Conservation (phyloP, 2,888 invertebrate genomes). For the Meandrusa payeni region DNA sequence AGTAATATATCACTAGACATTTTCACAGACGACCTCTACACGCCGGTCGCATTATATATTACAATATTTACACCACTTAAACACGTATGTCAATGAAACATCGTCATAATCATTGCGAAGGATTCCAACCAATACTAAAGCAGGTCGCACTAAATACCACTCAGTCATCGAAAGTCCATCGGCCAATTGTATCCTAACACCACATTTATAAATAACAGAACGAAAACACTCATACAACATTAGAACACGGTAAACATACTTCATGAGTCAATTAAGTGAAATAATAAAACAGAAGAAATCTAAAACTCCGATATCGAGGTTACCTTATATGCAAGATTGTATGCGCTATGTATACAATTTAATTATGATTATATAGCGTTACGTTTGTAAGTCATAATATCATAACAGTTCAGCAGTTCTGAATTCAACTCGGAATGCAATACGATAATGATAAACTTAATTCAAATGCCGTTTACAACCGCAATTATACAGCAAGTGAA, state of each 20-base stretch:
- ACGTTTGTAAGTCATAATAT: constrained; percentile 23
- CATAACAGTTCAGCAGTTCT: constrained; percentile 21
- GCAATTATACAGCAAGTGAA: constrained; percentile 6
- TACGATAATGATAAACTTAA: constrained; percentile 12
- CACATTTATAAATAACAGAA: constrained; percentile 68
- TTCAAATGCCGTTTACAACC: constrained; percentile 15
- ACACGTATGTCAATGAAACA: constrained; percentile 59
- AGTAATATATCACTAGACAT: constrained; percentile 76
- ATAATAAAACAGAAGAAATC: constrained; percentile 70
- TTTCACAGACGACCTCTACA: constrained; percentile 75
- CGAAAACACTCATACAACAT: constrained; percentile 65
- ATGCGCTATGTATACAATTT: constrained; percentile 30
- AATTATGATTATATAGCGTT: constrained; percentile 24
- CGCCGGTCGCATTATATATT: constrained; percentile 70
- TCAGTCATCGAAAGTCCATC: constrained; percentile 79
- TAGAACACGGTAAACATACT: constrained; percentile 74
- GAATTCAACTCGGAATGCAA: constrained; percentile 17
- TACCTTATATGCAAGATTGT: constrained; percentile 55
- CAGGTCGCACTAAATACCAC: constrained; percentile 65
- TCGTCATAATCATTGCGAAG: constrained; percentile 48
- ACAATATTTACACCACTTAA: constrained; percentile 79
- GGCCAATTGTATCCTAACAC: constrained; percentile 70
- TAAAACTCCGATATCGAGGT: constrained; percentile 66
- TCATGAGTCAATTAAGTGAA: constrained; percentile 64
- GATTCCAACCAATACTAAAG: constrained; percentile 61